Percentiles rank a stretch among this genome's conserved stretches.
These are phyloP conservation scores for Turnix velox DNA, from an alignment of 2,113 vertebrate genomes.

Conservation along the genomic window DNA sequence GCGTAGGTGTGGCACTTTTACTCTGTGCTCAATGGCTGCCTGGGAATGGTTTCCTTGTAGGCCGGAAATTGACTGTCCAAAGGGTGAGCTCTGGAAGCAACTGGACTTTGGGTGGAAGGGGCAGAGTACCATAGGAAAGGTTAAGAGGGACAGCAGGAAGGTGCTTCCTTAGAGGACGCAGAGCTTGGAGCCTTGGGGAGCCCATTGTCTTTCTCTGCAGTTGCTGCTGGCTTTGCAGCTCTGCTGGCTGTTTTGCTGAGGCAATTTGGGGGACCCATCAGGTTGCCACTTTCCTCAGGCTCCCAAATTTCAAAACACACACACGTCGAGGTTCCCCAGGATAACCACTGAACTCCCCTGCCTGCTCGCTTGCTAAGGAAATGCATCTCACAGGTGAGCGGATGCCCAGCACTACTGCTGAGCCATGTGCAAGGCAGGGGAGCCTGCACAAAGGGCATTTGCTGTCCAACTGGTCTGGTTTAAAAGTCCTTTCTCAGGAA, in stretches of 20 bases:
- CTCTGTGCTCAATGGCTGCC: neutral
- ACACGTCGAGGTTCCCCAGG: neutral
- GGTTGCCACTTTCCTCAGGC: neutral
- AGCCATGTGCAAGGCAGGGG: neutral
- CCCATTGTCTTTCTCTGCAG: fast-evolving
- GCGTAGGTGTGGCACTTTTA: neutral
- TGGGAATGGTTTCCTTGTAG: neutral
- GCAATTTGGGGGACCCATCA: fast-evolving
- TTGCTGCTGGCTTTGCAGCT: neutral
- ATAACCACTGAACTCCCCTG: fast-evolving
- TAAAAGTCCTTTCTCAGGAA: neutral
- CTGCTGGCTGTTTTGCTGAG: neutral
- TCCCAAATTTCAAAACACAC: neutral
- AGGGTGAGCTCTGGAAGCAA: neutral
- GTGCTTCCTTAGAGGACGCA: neutral
- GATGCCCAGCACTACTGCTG: neutral
- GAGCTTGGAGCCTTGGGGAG: neutral
- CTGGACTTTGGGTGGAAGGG: neutral
- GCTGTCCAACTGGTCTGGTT: neutral
- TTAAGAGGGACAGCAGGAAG: fast-evolving
- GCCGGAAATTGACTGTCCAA: neutral
- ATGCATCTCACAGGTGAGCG: neutral
- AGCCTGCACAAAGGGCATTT: neutral
- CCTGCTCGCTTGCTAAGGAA: fast-evolving
- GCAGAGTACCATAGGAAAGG: neutral